Evolutionary conservation across 2,888 invertebrate species (phyloP).

Genomic region (Scaptomyza parva): DNA sequence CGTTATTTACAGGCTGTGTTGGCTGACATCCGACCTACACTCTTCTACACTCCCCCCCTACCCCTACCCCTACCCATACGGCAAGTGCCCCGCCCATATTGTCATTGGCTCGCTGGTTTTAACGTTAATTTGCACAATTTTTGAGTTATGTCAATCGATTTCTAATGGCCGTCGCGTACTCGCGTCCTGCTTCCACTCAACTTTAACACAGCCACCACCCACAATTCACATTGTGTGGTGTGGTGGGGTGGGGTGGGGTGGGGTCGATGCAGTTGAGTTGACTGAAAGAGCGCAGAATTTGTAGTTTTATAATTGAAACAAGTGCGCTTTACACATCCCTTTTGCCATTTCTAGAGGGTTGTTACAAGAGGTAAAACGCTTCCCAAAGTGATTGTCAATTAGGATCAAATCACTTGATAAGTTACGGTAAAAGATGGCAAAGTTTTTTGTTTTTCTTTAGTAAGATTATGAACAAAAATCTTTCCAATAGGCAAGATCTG

Average conservation of each 20-base stretch:
- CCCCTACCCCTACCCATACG: not conserved
- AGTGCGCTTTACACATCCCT: conserved; percentile 37
- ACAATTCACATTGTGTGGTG: conserved; percentile 34
- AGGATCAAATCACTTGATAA: conserved; percentile 11
- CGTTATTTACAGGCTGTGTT: conserved; percentile 65
- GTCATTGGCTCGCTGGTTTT: conserved; percentile 73
- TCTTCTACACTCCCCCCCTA: not conserved
- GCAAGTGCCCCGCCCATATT: conserved; percentile 57
- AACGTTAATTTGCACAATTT: conserved; percentile 81
- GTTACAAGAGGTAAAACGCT: conserved; percentile 17
- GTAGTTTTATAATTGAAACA: conserved; percentile 73
- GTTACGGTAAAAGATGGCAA: not conserved
- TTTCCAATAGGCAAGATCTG: too few relatives aligned
- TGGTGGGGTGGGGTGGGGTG: too few relatives aligned
- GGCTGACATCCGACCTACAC: conserved; percentile 5
- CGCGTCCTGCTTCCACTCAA: conserved; percentile 6
- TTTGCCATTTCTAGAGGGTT: conserved; percentile 14
- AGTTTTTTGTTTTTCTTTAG: too few relatives aligned
- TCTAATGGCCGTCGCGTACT: conserved; percentile 71
- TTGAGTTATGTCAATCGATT: conserved; percentile 82
- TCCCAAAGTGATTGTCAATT: not conserved
- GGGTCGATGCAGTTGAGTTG: conserved; percentile 22
- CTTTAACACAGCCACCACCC: not conserved
- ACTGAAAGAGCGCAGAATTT: conserved; percentile 56
- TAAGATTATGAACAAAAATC: too few relatives aligned